Evolutionary conservation across 2,113 vertebrate genomes (phyloP), one percentile per base, ranked within the genome.

Genomic region (Gopherus evgoodei): DNA sequence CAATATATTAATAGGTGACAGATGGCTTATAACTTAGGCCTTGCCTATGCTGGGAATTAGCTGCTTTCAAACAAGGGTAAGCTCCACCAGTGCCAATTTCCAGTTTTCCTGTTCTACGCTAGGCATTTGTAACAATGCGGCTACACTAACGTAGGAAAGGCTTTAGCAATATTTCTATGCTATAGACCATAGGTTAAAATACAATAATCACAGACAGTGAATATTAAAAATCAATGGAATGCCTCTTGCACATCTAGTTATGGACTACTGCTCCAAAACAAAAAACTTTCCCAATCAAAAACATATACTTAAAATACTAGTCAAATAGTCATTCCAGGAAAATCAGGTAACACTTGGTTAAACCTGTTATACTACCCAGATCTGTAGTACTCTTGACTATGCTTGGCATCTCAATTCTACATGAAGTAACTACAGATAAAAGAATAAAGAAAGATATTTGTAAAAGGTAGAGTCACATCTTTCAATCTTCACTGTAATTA

Each of bases 91-190:
- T 88, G 24, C 27, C 53, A 52, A n/a, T n/a, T 50, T 50, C 54
- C 91, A 79, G 89, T 42, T 25, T 87, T 11, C 27, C 3, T 27
- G 13, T 50, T 54, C 57, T 69, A 11, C 76, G 75, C 84, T 88
- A 49, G 56, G 50, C 50, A 82, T 24, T 47, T 86, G 81, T 84
- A 90, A 82, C 91, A 91, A 38, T 62, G 79, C 76, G 87, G 79
- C 86, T 94, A 90, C 80, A 96, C 69, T 81, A 88, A 57, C 65
- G 90, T 86, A n/a, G 38, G 88, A 92, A 96, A 91, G 86, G 87
- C 72, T 78, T 95, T 83, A 91, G 86, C 88, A 94, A 83, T 87
- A 95, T 92, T 93, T 91, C 76, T 85, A 54, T 84, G 62, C 85
- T 90, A 76, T 62, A 88, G 62, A 93, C 92, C 91, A 95, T 91